Percentiles rank a stretch among this genome's conserved stretches.
These are phyloP conservation scores for Ganaspis brasiliensis DNA, from an alignment of 2,888 invertebrate genomes.

Conservation along the genomic window DNA sequence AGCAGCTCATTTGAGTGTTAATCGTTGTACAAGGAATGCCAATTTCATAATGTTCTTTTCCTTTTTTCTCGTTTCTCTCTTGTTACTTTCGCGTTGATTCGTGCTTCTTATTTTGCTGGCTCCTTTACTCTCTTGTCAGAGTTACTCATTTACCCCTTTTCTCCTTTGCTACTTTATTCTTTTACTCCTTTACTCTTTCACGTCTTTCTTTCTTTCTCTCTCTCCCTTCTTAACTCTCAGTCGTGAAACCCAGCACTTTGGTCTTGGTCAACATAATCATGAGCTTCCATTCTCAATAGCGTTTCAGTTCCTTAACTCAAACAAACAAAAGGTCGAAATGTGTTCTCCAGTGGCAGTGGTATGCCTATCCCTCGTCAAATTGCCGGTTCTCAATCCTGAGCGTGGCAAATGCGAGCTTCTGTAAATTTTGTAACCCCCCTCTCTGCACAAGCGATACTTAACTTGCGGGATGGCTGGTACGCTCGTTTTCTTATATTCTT, in stretches of 20 bases:
- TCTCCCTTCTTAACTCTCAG: neutral
- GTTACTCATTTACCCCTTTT: neutral
- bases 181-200: too few species aligned
- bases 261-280: constrained; percentile 38
- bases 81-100: constrained; percentile 32
- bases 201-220: too few species aligned
- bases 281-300: constrained; percentile 36
- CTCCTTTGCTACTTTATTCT: neutral
- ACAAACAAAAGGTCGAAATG: constrained; percentile 33
- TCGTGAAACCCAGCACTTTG: constrained; percentile 39
- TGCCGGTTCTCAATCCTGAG: constrained; percentile 12
- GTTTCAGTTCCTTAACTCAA: constrained; percentile 39
- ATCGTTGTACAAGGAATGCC: constrained; percentile 62
- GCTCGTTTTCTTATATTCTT: neutral
- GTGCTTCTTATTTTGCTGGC: neutral
- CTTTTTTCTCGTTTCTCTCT: constrained; percentile 15
- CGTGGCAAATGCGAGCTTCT: constrained; percentile 28
- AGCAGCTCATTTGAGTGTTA: constrained; percentile 67
- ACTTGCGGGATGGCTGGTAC: neutral
- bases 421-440: constrained; percentile 21
- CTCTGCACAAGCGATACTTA: neutral
- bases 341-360: constrained; percentile 29
- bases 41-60: constrained; percentile 41
- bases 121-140: neutral
- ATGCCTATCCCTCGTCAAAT: constrained; percentile 36